Evolutionary conservation across 2,888 invertebrate genomes (phyloP), one percentile per base, ranked within the genome.

Genomic region (Acleris emargana): DNA sequence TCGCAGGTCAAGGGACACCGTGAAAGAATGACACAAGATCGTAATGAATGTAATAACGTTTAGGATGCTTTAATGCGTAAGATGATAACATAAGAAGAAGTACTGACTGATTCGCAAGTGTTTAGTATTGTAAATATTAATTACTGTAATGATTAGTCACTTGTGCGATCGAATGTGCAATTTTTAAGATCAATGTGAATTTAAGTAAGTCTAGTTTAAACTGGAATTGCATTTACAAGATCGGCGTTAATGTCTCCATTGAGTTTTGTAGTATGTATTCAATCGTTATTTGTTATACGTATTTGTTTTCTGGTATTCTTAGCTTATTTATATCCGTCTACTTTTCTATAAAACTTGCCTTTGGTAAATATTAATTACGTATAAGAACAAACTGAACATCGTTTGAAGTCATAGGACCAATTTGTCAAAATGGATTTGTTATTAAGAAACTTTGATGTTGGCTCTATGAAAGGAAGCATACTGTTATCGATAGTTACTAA

Each of bases 111-210:
- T 83, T 82, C 85, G 82, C 87, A 86, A 88, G 87, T 89, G 89
- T 89, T 84, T 88, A 88, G 84, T 82, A 79, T 77, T 91, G 91
- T 92, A 92, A 86, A 92, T 91, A 91, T 86, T 85, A 87, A 84
- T 81, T 78, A 83, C 71, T 76, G 80, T 83, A 80, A 86, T 78
- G 80, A 80, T 84, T 77, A 81, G 73, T 80, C 86, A 86, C 86
- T 84, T 86, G 86, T 86, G 85, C 77, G 82, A 82, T 82, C 79
- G 74, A 79, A 79, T 81, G 76, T 76, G 82, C 79, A 80, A 79
- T 82, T 81, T 77, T 73, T 75, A 71, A 77, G 69, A 73, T 61
- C 67, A 69, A 63, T 64, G 61, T 59, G 64, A 62, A 57, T 51
- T 59, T 58, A 58, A 52, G 50, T 63, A 75, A 71, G 73, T 76